A percentile compares a stretch with the other conserved stretches of the same genome.
Conservation (phyloP, 1,140 invertebrate species). For the Pseudomyrmex concolor region DNA sequence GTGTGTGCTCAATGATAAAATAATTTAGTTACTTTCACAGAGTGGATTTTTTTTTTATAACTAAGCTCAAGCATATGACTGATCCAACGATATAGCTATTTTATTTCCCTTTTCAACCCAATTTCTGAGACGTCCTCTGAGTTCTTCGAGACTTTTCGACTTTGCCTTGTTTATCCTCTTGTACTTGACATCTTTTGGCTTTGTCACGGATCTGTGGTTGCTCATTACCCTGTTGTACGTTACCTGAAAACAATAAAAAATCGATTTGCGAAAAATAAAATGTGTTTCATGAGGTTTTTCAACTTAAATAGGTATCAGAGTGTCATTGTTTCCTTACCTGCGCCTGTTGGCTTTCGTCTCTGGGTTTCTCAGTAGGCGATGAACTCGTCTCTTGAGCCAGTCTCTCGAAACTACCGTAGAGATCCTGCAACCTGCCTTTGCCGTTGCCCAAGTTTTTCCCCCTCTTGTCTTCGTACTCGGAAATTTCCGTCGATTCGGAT, state of each 20-base stretch:
- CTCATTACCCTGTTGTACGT: constrained; percentile 95
- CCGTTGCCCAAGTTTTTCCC: constrained; percentile 73
- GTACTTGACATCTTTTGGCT: constrained; percentile 96
- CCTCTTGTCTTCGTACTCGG: constrained; percentile 78
- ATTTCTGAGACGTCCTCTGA: constrained; percentile 92
- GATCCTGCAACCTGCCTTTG: constrained; percentile 81
- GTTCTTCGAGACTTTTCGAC: constrained; percentile 94
- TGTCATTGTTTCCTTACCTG: constrained; percentile 70
- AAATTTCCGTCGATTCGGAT: constrained; percentile 77
- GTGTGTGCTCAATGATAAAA: constrained; percentile 46
- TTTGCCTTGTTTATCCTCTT: constrained; percentile 96
- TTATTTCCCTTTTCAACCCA: constrained; percentile 93
- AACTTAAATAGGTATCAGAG: neutral
- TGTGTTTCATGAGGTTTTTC: neutral
- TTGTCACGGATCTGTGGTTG: constrained; percentile 94
- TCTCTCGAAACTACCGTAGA: constrained; percentile 84
- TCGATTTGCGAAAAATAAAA: neutral
- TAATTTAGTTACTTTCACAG: constrained; percentile 65
- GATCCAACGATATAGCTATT: constrained; percentile 85
- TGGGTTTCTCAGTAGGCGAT: constrained; percentile 76
- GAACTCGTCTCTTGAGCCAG: constrained; percentile 80
- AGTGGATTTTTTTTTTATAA: neutral
- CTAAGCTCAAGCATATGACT: constrained; percentile 82
- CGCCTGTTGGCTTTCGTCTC: constrained; percentile 82
- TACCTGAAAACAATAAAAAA: constrained; percentile 84